Evolutionary conservation across 2,797 vertebrate genomes (phyloP).

Genomic region (Gobio occitaniae): DNA sequence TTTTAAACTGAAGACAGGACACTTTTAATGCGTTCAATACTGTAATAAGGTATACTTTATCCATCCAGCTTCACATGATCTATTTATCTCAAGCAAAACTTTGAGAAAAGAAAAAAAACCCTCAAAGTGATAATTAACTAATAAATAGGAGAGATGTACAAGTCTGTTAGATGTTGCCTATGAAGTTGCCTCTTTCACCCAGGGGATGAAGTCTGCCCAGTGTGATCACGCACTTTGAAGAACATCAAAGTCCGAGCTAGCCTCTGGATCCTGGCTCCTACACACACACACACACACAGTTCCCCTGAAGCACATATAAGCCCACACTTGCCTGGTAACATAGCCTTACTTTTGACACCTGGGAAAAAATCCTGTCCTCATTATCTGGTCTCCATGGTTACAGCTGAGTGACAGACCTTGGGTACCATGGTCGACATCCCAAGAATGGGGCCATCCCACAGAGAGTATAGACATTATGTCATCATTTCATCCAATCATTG

Average conservation of each 20-base stretch:
- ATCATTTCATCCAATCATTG: conserved; percentile 45
- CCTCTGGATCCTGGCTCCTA: conserved; percentile 73
- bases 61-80: conserved; percentile 14
- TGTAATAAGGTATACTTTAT: conserved; percentile 6
- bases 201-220: conserved; percentile 62
- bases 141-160: conserved; percentile 48
- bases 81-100: conserved; percentile 20
- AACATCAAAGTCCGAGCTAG: conserved; percentile 78
- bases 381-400: conserved; percentile 39
- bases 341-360: conserved; percentile 38
- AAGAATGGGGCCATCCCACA: conserved; percentile 27
- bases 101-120: conserved; percentile 39
- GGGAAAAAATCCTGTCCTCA: conserved; percentile 44
- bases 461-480: conserved; percentile 35
- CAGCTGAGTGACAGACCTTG: conserved; percentile 41
- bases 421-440: conserved; percentile 17
- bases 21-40: too few species aligned
- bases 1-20: too few species aligned
- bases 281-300: conserved; percentile 62
- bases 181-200: conserved; percentile 43
- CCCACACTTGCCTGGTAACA: conserved; percentile 5
- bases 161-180: conserved; percentile 57
- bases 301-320: conserved; percentile 58
- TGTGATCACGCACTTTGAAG: conserved; percentile 79
- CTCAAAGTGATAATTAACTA: conserved; percentile 53